These are phyloP conservation scores for Stenolophus ochropezus DNA, from an alignment of 2,888 invertebrate genomes.

Conservation along the genomic window DNA sequence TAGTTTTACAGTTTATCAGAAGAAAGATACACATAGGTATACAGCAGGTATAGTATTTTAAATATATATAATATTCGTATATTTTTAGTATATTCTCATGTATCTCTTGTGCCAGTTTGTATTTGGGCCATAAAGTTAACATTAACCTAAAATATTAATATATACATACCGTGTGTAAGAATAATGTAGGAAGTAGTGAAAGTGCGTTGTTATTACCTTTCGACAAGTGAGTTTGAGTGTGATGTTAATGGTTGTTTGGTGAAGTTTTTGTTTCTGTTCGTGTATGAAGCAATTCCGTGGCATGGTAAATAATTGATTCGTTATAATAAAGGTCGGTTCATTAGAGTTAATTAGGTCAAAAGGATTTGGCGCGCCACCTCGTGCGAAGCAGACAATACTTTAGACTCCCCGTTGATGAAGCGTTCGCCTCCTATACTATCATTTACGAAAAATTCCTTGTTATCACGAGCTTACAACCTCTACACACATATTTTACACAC, in stretches of 20 bases:
- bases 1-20: too few relatives aligned
- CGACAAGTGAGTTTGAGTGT: background rate
- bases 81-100: too few relatives aligned
- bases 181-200: too few relatives aligned
- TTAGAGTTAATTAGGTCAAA: constrained; percentile 55
- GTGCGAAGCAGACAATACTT: constrained; percentile 26
- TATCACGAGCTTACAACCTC: background rate
- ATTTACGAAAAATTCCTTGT: constrained; percentile 30
- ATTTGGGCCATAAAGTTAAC: too few relatives aligned
- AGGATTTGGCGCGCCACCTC: constrained; percentile 47
- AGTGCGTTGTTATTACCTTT: background rate
- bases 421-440: constrained; percentile 23
- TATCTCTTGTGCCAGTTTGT: too few relatives aligned
- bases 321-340: constrained; percentile 54
- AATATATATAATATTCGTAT: too few relatives aligned
- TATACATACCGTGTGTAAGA: too few relatives aligned
- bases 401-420: constrained; percentile 2
- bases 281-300: constrained; percentile 17
- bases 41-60: too few relatives aligned
- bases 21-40: too few relatives aligned
- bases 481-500: background rate
- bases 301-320: constrained; percentile 53
- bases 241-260: background rate
- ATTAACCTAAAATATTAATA: too few relatives aligned
- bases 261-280: background rate